phyloP scores from a whole-genome alignment of 2,113 vertebrate genomes.

The Takifugu bimaculatus region DNA sequence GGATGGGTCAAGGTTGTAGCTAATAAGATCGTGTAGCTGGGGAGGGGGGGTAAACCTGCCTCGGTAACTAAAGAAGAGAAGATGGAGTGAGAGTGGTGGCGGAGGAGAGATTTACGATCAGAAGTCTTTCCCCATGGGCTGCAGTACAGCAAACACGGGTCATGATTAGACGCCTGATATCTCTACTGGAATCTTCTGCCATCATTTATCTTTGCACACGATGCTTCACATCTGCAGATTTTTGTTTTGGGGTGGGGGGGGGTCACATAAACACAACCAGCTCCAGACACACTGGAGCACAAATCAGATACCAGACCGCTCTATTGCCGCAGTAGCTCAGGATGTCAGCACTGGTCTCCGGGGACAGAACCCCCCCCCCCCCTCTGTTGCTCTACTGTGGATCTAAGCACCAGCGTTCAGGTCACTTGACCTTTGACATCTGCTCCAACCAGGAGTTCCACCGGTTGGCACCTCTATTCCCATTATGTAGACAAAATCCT shows the following conservation, averaged over 20 bases:
- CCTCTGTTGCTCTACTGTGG: constrained; percentile 29
- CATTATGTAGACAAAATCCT: constrained; percentile 1
- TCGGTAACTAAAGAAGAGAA: constrained; percentile 16
- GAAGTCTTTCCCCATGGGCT: constrained; percentile 29
- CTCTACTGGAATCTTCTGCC: constrained; percentile 23
- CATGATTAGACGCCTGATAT: constrained; percentile 50
- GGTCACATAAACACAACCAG: constrained; percentile 21
- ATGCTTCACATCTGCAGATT: background rate
- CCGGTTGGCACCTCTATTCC: constrained; percentile 6
- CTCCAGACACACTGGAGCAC: constrained; percentile 27
- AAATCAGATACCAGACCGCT: constrained; percentile 42
- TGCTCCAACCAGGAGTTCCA: constrained; percentile 9
- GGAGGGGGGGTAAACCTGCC: background rate
- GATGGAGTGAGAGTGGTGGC: constrained; percentile 20
- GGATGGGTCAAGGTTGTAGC: constrained; percentile 51
- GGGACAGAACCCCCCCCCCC: constrained; percentile 32
- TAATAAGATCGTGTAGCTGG: constrained; percentile 41
- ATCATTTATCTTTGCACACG: constrained; percentile 42
- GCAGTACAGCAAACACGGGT: constrained; percentile 45
- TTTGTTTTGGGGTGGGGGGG: background rate
- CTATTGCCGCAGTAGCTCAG: constrained; percentile 48
- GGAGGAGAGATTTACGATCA: constrained; percentile 39
- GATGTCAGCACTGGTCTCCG: constrained; percentile 38
- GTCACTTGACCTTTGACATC: constrained; percentile 16
- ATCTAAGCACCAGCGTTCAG: constrained; percentile 19